A percentile compares a stretch with the other conserved stretches of the same genome.
These are phyloP conservation scores for Helicolenus hilgendorfi DNA, from an alignment of 2,797 vertebrate species.

Conservation along the genomic window DNA sequence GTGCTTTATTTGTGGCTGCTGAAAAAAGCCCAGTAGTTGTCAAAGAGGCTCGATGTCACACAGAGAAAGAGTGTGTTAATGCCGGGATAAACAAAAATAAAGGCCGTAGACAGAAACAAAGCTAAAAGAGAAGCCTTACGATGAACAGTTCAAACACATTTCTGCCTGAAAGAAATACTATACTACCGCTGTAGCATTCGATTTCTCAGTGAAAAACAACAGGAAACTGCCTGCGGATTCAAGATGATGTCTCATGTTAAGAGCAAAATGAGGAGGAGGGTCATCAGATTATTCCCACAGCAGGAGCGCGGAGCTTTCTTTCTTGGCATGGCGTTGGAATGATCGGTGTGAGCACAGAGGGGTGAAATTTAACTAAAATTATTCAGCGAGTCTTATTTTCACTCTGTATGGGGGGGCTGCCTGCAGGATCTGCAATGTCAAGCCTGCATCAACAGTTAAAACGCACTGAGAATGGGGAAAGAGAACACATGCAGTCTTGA, in stretches of 20 bases:
- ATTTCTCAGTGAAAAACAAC: background rate
- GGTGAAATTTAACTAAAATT: conserved; percentile 39
- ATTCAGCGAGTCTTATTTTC: conserved; percentile 44
- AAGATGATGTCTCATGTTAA: conserved; percentile 6
- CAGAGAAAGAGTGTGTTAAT: background rate
- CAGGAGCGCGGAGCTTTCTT: background rate
- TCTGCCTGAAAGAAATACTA: background rate
- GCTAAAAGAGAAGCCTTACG: background rate
- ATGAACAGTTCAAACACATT: background rate
- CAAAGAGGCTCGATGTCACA: conserved; percentile 2
- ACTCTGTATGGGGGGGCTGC: conserved; percentile 25
- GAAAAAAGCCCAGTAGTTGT: conserved; percentile 27
- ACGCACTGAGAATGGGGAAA: conserved; percentile 13
- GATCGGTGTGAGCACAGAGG: conserved; percentile 12
- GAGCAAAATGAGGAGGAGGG: conserved; percentile 1
- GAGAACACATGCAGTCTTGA: conserved; percentile 34
- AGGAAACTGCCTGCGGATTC: background rate
- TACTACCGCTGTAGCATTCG: background rate
- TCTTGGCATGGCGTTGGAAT: conserved; percentile 2
- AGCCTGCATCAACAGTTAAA: conserved; percentile 23
- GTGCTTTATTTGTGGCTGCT: conserved; percentile 13
- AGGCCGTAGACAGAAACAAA: background rate
- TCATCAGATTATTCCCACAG: conserved; percentile 22
- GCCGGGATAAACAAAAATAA: background rate
- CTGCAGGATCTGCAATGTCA: conserved; percentile 39